Conservation (phyloP, 1,140 invertebrate species). For the Chlorops oryzae region DNA sequence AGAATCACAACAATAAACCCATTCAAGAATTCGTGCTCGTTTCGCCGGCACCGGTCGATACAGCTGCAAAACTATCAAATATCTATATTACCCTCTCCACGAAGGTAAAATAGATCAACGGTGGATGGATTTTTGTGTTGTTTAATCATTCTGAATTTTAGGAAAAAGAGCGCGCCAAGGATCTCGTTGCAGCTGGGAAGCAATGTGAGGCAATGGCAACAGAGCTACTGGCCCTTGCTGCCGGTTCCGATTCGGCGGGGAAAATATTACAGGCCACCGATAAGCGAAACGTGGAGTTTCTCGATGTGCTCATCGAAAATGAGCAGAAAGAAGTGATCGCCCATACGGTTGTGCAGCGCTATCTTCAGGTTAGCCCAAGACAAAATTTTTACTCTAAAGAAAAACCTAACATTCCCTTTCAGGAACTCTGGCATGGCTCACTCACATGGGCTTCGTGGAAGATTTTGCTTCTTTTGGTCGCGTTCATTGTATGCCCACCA, state of each 20-base stretch:
- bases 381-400: not conserved
- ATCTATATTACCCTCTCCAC: constrained; percentile 82
- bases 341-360: constrained; percentile 81
- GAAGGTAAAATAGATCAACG: constrained; percentile 56
- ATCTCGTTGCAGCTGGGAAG: constrained; percentile 87
- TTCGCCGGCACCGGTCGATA: constrained; percentile 95
- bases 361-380: constrained; percentile 66
- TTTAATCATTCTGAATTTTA: constrained; percentile 29
- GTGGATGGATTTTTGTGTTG: not conserved
- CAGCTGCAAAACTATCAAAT: constrained; percentile 94
- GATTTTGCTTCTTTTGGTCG: constrained; percentile 84
- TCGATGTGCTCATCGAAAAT: constrained; percentile 97
- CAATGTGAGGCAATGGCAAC: constrained; percentile 97
- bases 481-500: constrained; percentile 88
- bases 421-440: constrained; percentile 94
- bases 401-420: constrained; percentile 27
- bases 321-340: constrained; percentile 96
- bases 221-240: constrained; percentile 87
- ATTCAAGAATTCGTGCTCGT: constrained; percentile 95
- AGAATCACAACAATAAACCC: constrained; percentile 91
- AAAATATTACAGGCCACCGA: constrained; percentile 87
- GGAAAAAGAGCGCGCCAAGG: constrained; percentile 96
- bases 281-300: constrained; percentile 84
- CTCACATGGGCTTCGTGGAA: constrained; percentile 94
- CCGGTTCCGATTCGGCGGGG: constrained; percentile 88